These are phyloP conservation scores for Bos javanicus DNA, from an alignment of 2,113 vertebrate genomes.

Conservation along the genomic window DNA sequence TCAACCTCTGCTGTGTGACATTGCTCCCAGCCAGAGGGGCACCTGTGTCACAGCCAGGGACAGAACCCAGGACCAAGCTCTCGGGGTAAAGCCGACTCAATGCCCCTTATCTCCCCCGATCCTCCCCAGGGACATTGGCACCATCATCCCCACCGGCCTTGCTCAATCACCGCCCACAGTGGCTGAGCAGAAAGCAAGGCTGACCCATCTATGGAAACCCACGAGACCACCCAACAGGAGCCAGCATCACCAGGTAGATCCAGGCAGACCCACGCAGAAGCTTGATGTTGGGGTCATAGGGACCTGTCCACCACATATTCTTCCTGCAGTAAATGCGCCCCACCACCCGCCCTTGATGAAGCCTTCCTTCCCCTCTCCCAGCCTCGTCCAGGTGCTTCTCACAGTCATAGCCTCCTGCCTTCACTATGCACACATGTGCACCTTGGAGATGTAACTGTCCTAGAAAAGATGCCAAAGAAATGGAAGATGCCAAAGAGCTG, in stretches of 20 bases:
- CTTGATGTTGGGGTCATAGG: neutral
- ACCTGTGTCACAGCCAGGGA: fast-evolving
- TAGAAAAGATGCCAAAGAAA: neutral
- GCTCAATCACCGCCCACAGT: neutral
- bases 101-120: fast-evolving
- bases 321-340: neutral
- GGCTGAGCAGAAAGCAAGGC: neutral
- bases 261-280: neutral
- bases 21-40: neutral
- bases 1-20: neutral
- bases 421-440: fast-evolving
- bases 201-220: neutral
- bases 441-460: too few species aligned
- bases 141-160: fast-evolving
- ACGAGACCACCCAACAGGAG: neutral
- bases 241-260: neutral
- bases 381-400: neutral
- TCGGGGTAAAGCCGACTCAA: neutral
- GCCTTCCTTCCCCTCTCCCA: fast-evolving
- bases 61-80: neutral
- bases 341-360: fast-evolving
- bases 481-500: neutral
- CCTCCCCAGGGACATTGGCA: fast-evolving
- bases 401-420: neutral
- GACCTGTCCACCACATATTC: too few species aligned